Base-by-base conservation (phyloP, 2,888 invertebrate genomes). In the Elysia crispata region DNA sequence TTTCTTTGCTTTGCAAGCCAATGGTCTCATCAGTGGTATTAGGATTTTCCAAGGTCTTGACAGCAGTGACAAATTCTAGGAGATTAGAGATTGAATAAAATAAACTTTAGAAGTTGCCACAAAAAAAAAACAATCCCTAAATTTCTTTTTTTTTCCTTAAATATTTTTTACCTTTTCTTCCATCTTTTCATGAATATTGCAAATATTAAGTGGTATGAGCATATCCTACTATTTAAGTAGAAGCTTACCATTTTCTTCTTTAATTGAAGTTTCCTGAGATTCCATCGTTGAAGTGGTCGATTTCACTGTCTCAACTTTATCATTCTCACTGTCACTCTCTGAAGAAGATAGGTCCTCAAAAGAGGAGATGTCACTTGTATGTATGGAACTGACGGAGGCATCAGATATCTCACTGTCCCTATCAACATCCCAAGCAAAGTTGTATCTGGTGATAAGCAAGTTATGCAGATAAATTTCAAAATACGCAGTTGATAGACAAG, bases 291-390 rank as follows among this genome's bases (percentile, higher is more conserved):
- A 72, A 80, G 6, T 33, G 74, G 11, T 85, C 84, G n/a, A 86
- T 85, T 23, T 88, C 87, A 54, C 91, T 92, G 84, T 74, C 5
- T 74, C 64, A 20, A 25, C 64, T 60, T 41, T 49, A 28, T 70
- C 77, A 20, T 28, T 69, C 3, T 70, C 62, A 54, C 23, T 20
- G 18, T 72, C 72, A 77, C 66, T 73, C 41, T 60, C 62, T 20
- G 30, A 23, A 20, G 54, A 20, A 30, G 80, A 70, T 20, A 62
- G 18, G 41, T 76, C 78, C 74, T 74, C 79, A 79, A 91, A 92
- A 62, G 90, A 90, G 0, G 92, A 92, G 75, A 92, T 85, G 84
- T 93, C 93, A 86, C 92, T 92, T 15, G 92, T 93, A 84, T 93
- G 92, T 5, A 92, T 91, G 15, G 92, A 92, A 82, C 92, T 92